These are phyloP conservation scores for Cettia cetti DNA, from an alignment of 2,113 vertebrate species.

Conservation along the genomic window DNA sequence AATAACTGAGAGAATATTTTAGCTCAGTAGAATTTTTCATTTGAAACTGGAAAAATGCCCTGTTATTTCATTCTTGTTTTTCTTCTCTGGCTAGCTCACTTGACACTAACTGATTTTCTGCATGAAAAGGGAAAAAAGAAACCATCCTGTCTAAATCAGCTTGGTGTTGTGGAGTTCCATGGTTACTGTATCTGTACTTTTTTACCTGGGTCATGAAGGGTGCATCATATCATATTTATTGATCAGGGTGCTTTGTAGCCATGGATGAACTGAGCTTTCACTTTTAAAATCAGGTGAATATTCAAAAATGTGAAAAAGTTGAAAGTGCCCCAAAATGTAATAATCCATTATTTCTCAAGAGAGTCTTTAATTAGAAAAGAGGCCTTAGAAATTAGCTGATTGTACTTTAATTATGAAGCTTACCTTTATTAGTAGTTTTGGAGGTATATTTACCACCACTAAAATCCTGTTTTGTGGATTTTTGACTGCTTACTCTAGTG, in stretches of 20 bases:
- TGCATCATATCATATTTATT: neutral
- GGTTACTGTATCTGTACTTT: neutral
- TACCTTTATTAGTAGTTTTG: neutral
- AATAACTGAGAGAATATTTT: neutral
- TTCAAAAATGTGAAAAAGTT: neutral
- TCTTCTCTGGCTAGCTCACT: neutral
- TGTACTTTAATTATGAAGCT: neutral
- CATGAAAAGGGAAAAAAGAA: neutral
- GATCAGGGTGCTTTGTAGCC: neutral
- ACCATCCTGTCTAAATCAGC: neutral
- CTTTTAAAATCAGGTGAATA: neutral
- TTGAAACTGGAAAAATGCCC: neutral
- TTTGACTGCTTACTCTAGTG: neutral
- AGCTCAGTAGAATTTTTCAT: neutral
- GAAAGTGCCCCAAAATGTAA: neutral
- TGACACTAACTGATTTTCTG: neutral
- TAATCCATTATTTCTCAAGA: neutral
- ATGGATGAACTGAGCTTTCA: neutral
- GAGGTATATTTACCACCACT: neutral
- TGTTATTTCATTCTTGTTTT: constrained; percentile 23
- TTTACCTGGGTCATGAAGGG: neutral
- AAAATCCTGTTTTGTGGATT: neutral
- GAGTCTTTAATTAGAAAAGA: neutral
- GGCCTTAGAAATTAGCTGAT: neutral
- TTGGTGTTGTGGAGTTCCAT: neutral